Percentiles rank a stretch among this genome's conserved stretches.
Evolutionary conservation across 2,888 invertebrate genomes (phyloP).

Genomic region (Leucophenga montana): DNA sequence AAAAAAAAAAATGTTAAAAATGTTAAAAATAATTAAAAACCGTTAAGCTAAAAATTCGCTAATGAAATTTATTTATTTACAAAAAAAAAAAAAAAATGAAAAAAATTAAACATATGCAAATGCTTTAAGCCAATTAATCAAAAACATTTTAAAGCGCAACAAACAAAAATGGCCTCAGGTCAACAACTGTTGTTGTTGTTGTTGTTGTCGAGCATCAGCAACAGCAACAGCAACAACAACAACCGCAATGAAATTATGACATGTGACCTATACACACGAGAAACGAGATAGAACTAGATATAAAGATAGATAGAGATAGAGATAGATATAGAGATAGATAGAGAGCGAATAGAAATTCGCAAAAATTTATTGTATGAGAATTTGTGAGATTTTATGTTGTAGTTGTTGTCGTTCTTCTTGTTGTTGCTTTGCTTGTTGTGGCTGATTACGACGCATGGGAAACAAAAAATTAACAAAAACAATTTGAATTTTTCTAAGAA

Average conservation of each 20-base stretch:
- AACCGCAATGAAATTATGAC: conserved; percentile 15
- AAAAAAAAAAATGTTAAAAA: background rate
- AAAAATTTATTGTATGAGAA: background rate
- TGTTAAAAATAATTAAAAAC: conserved; percentile 2
- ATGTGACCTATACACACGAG: conserved; percentile 11
- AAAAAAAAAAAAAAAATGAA: conserved; percentile 16
- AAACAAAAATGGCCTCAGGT: conserved; percentile 11
- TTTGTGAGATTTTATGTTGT: background rate
- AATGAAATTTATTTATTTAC: conserved; percentile 42
- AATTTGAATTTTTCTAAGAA: conserved; percentile 19
- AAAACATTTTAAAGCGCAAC: conserved; percentile 16
- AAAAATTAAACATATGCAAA: conserved; percentile 16
- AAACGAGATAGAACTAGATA: background rate
- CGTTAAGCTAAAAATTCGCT: background rate
- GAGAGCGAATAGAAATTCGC: background rate
- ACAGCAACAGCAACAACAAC: background rate
- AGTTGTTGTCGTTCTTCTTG: background rate
- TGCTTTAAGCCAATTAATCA: conserved; percentile 42
- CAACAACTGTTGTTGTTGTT: conserved; percentile 7
- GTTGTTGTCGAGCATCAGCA: conserved; percentile 20
- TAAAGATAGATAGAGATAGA: too few species aligned
- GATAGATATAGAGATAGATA: background rate
- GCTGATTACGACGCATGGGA: background rate
- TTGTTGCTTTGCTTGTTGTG: too few species aligned
- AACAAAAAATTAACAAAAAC: background rate